These are phyloP conservation scores for Aethina tumida DNA, from an alignment of 1,140 invertebrate species.

Conservation along the genomic window DNA sequence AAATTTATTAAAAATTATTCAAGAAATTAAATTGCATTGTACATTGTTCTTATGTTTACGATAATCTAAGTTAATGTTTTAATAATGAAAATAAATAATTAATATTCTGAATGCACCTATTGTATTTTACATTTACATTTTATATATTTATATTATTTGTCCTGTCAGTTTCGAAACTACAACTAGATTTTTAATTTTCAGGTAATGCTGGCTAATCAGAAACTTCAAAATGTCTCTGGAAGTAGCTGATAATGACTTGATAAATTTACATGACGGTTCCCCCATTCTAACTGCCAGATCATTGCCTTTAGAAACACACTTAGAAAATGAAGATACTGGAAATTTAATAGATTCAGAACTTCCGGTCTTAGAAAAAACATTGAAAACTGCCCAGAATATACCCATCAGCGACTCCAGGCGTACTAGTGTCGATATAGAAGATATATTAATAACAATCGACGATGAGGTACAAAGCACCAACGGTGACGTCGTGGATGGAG, in stretches of 20 bases:
- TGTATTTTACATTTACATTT: background rate
- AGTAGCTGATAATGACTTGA: conserved; percentile 18
- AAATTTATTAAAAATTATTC: too few species aligned
- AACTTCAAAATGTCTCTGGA: conserved; percentile 15
- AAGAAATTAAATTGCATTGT: too few species aligned
- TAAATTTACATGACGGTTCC: conserved; percentile 28
- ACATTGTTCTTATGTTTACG: too few species aligned
- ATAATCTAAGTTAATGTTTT: too few species aligned
- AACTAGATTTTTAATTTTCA: conserved; percentile 13
- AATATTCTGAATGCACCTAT: conserved; percentile 1
- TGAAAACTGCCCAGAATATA: conserved; percentile 19
- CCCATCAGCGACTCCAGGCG: conserved; percentile 13
- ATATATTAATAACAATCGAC: conserved; percentile 30
- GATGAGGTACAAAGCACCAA: too few species aligned
- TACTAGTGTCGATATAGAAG: conserved; percentile 27
- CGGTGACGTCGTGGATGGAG: conserved; percentile 7
- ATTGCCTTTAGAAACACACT: background rate
- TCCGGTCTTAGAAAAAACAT: conserved; percentile 26
- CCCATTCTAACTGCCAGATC: conserved; percentile 16
- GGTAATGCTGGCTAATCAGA: conserved; percentile 17
- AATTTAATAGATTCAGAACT: conserved; percentile 31
- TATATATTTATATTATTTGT: background rate
- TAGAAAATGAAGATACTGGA: conserved; percentile 18
- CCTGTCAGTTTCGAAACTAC: background rate
- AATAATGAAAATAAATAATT: too few species aligned